These are phyloP conservation scores for Scalopus aquaticus DNA, from an alignment of 2,113 vertebrate genomes.

Conservation along the genomic window DNA sequence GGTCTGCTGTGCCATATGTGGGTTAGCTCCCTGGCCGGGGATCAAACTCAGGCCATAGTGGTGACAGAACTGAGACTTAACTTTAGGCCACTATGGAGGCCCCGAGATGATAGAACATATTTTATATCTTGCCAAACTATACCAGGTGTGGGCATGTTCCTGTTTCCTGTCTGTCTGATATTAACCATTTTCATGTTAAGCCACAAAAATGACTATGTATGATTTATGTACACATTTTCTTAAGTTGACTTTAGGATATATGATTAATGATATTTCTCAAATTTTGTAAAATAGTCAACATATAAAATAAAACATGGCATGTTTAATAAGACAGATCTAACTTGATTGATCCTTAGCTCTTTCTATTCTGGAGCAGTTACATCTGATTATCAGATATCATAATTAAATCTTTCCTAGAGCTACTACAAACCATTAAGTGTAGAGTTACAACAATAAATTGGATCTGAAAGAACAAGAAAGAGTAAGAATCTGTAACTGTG, in stretches of 20 bases:
- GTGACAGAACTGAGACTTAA: too few species aligned
- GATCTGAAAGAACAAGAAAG: background rate
- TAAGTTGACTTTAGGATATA: background rate
- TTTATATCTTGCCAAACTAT: background rate
- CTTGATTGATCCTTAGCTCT: background rate
- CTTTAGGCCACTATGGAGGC: too few species aligned
- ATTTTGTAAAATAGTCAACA: background rate
- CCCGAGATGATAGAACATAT: background rate
- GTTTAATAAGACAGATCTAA: background rate
- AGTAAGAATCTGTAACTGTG: background rate
- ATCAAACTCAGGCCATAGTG: too few species aligned
- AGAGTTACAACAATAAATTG: background rate
- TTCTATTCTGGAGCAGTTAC: background rate
- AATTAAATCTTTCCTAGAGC: background rate
- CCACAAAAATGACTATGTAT: background rate
- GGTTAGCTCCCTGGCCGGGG: too few species aligned
- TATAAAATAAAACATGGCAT: background rate
- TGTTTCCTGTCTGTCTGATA: background rate
- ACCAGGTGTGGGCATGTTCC: background rate
- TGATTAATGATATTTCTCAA: background rate
- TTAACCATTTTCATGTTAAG: background rate
- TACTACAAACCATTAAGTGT: background rate
- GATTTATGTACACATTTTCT: background rate
- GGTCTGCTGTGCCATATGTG: too few species aligned
- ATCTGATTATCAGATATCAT: background rate